Evolutionary conservation across 2,888 invertebrate genomes (phyloP).

Genomic region (Coelopa pilipes): DNA sequence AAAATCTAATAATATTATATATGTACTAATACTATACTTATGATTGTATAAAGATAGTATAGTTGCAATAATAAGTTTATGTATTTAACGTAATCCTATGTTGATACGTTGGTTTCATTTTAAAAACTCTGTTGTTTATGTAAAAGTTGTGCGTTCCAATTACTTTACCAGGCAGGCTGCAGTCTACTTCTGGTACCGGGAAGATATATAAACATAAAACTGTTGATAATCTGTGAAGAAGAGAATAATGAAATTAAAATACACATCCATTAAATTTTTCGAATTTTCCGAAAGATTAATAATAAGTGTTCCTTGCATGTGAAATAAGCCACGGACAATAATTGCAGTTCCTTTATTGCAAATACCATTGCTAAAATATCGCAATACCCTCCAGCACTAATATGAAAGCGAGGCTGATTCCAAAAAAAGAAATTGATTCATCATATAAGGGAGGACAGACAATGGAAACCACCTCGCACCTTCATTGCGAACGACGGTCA

Average conservation of each 20-base stretch:
- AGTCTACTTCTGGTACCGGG: not conserved
- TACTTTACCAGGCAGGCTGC: not conserved
- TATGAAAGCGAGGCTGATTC: too few species aligned
- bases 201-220: not conserved
- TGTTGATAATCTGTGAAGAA: constrained; percentile 8
- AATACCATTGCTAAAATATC: too few species aligned
- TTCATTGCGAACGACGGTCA: too few species aligned
- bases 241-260: not conserved
- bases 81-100: constrained; percentile 16
- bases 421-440: too few species aligned
- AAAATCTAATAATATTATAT: constrained; percentile 32
- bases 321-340: too few species aligned
- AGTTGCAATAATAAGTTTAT: constrained; percentile 8
- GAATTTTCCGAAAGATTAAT: too few species aligned
- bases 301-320: too few species aligned
- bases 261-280: too few species aligned
- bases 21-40: constrained; percentile 24
- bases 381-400: too few species aligned
- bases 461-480: too few species aligned
- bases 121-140: constrained; percentile 4
- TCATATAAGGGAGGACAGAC: too few species aligned
- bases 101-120: not conserved
- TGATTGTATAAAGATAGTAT: constrained; percentile 12
- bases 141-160: constrained; percentile 4
- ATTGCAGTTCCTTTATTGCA: too few species aligned